Evolutionary conservation across 2,888 invertebrate genomes (phyloP), one percentile per base, ranked within the genome.

Genomic region (Prionchulus punctatus): DNA sequence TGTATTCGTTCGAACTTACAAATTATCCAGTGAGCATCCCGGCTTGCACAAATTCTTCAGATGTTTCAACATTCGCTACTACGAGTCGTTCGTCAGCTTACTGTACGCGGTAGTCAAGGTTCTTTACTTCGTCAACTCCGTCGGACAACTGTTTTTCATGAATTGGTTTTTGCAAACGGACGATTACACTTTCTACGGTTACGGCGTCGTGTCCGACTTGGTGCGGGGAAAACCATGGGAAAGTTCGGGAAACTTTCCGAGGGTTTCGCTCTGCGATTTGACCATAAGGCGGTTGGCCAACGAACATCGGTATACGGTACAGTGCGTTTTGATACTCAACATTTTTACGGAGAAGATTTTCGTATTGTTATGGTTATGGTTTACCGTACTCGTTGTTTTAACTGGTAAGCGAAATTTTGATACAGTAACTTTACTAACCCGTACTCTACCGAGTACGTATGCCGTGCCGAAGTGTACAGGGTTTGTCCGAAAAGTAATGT

Each of bases 271-370:
- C 7, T 49, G 50, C 50, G 50, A 49, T 49, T 15, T 49, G 30
- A 26, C 15, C 3, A 23, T 49, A 3, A 7, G 50, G 12, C 27
- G 28, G 26, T 49, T 49, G 50, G 50, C 15, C 27, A 55, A 49
- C 31, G 30, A 45, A 2, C 61, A 54, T 60, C 59, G 65, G n/a
- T 68, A 69, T 57, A 69, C 69, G 18, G 68, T 69, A 1, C 69
- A 69, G 56, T 69, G 69, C 58, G 68, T 69, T 7, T 60, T 69
- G 28, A 65, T 69, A 28, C 69, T 69, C 58, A 69, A 69, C 58
- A 69, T 69, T 36, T 69, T 69, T 59, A 68, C 65, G 30, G 69
- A 69, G 56, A 69, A 69, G 60, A 64, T 69, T 4, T 69, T 69
- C 62, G 61, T 69, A 43, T 59, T 69, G 7, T 61, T 69, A 1